Evolutionary conservation across 2,797 vertebrate genomes (phyloP).

Genomic region (Pseudochaenichthys georgianus): DNA sequence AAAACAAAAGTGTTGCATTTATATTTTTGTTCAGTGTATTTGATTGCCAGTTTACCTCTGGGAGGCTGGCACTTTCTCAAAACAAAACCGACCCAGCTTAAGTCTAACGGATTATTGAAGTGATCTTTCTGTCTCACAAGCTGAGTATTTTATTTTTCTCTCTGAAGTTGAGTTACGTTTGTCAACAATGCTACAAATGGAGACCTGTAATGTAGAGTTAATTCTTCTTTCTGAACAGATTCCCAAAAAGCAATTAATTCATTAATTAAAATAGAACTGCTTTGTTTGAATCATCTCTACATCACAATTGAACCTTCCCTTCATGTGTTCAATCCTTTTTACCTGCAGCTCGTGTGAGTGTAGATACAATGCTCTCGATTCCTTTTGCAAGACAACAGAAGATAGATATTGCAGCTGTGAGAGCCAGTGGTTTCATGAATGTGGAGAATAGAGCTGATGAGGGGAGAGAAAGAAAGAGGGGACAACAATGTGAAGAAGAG

Average conservation of each 20-base stretch:
- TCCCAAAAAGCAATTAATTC: background rate
- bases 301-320: background rate
- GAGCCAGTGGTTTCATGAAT: slow-evolving; percentile 17
- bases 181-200: slow-evolving; percentile 17
- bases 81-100: slow-evolving; percentile 58
- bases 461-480: background rate
- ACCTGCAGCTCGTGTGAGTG: slow-evolving; percentile 13
- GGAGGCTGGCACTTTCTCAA: slow-evolving; percentile 57
- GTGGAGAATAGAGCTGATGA: background rate
- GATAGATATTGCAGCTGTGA: background rate
- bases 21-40: slow-evolving; percentile 11
- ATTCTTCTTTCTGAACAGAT: slow-evolving; percentile 1
- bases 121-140: slow-evolving; percentile 26
- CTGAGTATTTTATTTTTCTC: slow-evolving; percentile 12
- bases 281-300: slow-evolving; percentile 6
- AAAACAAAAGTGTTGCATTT: too few species aligned
- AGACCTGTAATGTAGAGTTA: slow-evolving; percentile 4
- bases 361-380: background rate
- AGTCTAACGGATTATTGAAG: slow-evolving; percentile 58
- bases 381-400: slow-evolving; percentile 3
- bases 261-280: background rate
- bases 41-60: slow-evolving; percentile 53
- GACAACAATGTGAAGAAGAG: background rate
- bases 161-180: slow-evolving; percentile 26
- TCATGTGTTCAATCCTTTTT: background rate